Evolutionary conservation across 2,888 invertebrate species (phyloP), one percentile per base, ranked within the genome.

Genomic region (Drosophila formosana): DNA sequence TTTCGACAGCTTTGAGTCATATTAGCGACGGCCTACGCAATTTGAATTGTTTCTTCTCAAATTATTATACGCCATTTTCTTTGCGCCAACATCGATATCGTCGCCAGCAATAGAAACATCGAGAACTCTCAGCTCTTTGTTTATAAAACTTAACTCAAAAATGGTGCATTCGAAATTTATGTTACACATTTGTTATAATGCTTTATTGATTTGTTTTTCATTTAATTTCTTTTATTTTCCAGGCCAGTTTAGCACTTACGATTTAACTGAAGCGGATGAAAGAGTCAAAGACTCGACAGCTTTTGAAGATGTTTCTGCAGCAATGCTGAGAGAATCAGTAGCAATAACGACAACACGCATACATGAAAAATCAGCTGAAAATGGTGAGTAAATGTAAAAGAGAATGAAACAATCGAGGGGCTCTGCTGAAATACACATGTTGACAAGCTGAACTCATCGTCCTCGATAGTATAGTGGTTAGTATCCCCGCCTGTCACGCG

Each of bases 391-490:
- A 60, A 11, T 9, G n/a, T 37, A 2, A 4, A 4, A 37, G 34
- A 37, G n/a, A n/a, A 11, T 9, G 3, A 34, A 56, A 32, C 5
- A 45, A 50, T 39, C 18, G 5, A 13, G 23, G 25, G 8, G 1
- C 30, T 39, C 8, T 0, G 46, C 9, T 53, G 18, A 28, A 63
- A 11, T 63, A 13, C 9, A 28, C 9, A n/a, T 53, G 67, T 67
- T 60, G 70, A 6, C 53, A 3, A 5, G 0, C 4, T 0, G 0
- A 5, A 0, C 0, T 23, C 53, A 76, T 62, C 76, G 43, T 81
- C 82, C 86, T 85, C 85, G 81, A 85, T 85, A 81, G 81, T 82
- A 81, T 82, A 81, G 86, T 80, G 80, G 85, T 84, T 6, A 80
- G 80, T 84, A 80, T 84, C 80, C 80, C 79, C 82, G 79, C 79